Base-by-base conservation (phyloP, 2,797 vertebrate genomes). In the Phalanger gymnotis region DNA sequence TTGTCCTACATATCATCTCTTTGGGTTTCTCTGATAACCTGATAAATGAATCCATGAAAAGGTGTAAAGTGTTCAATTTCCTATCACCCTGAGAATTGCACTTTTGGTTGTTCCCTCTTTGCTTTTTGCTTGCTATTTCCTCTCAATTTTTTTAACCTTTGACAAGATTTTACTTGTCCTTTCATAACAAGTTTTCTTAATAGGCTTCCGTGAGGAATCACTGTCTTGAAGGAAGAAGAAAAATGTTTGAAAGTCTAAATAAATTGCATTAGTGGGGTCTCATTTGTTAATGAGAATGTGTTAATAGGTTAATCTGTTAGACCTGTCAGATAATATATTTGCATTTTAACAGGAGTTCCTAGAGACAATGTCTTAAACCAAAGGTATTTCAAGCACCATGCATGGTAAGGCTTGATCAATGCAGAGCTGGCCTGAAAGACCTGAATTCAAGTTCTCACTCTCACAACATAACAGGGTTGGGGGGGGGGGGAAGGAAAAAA, bases 41-140 rank as follows among this genome's bases (percentile, higher is more conserved):
- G 5, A 31, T 56, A 95, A 97, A 92, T 31, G 92, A 95, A 95
- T 94, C 22, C 66, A 54, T 95, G 40, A 87, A 51, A 27, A 11
- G 40, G 40, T 95, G 54, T 89, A 92, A 87, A 40, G 51, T 34
- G 61, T 54, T 94, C 92, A 54, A 90, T 87, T 87, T 87, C 40
- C 73, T 10, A 25, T 51, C 40, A 51, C 40, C 73, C 73, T 87
- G 73, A 11, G 73, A 51, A 87, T 87, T 51, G 25, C 22, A 47
- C 40, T 87, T 87, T 27, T 27, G 40, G 40, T 51, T 87, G 40
- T 28, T 87, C 40, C 27, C 40, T 87, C 40, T 81, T 81, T 51
- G 61, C 5, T 73, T 40, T 73, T 40, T 73, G 40, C 73, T 28
- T 27, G 10, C 40, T 87, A 87, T 87, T 87, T 87, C 25, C 73